Evolutionary conservation across 2,888 invertebrate species (phyloP).

Genomic region (Heliconius sara): DNA sequence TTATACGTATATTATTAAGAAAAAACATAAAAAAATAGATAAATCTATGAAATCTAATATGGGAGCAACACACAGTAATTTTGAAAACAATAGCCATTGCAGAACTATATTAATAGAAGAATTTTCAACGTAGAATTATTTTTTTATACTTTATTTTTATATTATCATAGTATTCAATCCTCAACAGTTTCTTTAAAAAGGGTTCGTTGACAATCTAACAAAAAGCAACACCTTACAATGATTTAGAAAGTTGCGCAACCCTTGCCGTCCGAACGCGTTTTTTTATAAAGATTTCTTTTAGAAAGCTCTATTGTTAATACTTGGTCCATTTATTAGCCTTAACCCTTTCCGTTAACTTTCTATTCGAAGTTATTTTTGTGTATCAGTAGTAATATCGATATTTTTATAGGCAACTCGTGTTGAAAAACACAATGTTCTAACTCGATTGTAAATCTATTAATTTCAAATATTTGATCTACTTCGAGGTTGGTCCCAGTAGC

Average conservation of each 20-base stretch:
- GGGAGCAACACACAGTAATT: background rate
- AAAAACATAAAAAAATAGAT: background rate
- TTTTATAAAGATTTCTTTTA: constrained; percentile 72
- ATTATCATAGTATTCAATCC: constrained; percentile 68
- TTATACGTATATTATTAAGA: background rate
- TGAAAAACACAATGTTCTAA: constrained; percentile 43
- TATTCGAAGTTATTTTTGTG: constrained; percentile 9
- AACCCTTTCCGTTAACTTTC: constrained; percentile 78
- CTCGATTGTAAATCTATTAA: constrained; percentile 50
- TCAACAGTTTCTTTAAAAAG: constrained; percentile 74
- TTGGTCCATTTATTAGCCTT: constrained; percentile 67
- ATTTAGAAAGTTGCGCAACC: constrained; percentile 83
- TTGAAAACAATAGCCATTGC: background rate
- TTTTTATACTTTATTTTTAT: constrained; percentile 51
- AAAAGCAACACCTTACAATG: constrained; percentile 78
- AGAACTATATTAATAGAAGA: background rate
- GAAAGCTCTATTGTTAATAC: constrained; percentile 71
- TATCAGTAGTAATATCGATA: constrained; percentile 45
- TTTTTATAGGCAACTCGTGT: constrained; percentile 39
- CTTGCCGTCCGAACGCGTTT: constrained; percentile 68
- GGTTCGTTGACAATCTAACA: constrained; percentile 56
- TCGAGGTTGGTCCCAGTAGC: constrained; percentile 75
- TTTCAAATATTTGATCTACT: constrained; percentile 65
- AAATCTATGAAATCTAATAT: background rate
- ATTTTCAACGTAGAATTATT: background rate